phyloP scores from a whole-genome alignment of 2,797 vertebrate genomes.

The Silurus lanzhouensis region DNA sequence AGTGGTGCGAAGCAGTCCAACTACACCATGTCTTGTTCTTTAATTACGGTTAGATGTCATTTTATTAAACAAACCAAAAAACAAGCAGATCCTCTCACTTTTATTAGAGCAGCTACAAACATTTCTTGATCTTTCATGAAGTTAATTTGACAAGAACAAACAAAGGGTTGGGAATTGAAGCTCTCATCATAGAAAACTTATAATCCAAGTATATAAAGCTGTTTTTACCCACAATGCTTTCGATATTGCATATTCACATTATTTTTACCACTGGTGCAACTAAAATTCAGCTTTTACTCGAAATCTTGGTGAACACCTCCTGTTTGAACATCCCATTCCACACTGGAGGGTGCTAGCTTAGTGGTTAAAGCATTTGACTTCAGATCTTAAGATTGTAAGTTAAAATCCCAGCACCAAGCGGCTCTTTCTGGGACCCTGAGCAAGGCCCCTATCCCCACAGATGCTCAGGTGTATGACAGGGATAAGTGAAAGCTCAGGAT shows the following conservation, averaged over 20 bases:
- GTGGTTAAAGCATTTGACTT: too few species aligned
- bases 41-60: background rate
- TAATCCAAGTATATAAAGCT: too few species aligned
- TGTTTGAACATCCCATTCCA: too few species aligned
- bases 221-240: background rate
- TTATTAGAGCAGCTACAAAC: background rate
- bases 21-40: background rate
- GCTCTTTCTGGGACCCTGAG: too few species aligned
- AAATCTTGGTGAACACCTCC: background rate
- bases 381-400: too few species aligned
- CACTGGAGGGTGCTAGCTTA: too few species aligned
- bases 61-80: background rate
- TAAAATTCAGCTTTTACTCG: too few species aligned
- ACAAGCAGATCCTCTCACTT: background rate
- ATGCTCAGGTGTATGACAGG: too few species aligned
- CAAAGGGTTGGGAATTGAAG: background rate
- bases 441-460: too few species aligned
- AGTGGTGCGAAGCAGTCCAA: background rate
- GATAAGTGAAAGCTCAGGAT: too few species aligned
- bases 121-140: background rate
- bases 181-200: background rate
- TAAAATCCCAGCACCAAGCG: too few species aligned
- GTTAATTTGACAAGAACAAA: background rate
- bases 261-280: background rate
- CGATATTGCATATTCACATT: background rate